Evolutionary conservation across 2,797 vertebrate genomes (phyloP).

Genomic region (Gephyroberyx darwinii): DNA sequence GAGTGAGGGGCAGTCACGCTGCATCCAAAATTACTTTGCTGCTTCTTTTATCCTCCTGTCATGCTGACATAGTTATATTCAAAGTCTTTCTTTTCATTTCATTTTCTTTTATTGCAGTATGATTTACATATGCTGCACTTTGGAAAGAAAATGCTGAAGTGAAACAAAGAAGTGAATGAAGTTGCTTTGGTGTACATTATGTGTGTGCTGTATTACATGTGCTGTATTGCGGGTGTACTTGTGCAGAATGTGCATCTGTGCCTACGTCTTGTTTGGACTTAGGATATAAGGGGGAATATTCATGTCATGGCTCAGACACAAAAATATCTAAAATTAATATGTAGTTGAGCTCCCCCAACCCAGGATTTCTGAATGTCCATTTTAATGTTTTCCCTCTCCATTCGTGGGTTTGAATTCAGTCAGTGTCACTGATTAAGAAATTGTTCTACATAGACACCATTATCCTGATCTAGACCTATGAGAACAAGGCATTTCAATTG

Average conservation of each 20-base stretch:
- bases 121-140: constrained; percentile 61
- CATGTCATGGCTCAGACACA: neutral
- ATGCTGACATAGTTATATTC: constrained; percentile 68
- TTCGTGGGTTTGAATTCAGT: constrained; percentile 15
- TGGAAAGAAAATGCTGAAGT: constrained; percentile 40
- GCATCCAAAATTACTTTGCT: constrained; percentile 63
- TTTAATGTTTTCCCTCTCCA: constrained; percentile 7
- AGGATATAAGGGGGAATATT: neutral
- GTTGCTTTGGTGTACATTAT: constrained; percentile 22
- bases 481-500: constrained; percentile 58
- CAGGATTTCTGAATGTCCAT: constrained; percentile 8
- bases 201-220: constrained; percentile 18
- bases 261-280: neutral
- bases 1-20: constrained; percentile 57
- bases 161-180: constrained; percentile 37
- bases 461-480: constrained; percentile 51
- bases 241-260: neutral
- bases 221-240: neutral
- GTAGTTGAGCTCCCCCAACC: neutral
- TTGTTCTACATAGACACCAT: constrained; percentile 37
- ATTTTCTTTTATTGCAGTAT: constrained; percentile 40
- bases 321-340: neutral
- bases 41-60: constrained; percentile 69
- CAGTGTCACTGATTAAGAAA: constrained; percentile 39
- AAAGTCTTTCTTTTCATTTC: constrained; percentile 55